Evolutionary conservation across 1,140 invertebrate genomes (phyloP).

Genomic region (Latrodectus geometricus): DNA sequence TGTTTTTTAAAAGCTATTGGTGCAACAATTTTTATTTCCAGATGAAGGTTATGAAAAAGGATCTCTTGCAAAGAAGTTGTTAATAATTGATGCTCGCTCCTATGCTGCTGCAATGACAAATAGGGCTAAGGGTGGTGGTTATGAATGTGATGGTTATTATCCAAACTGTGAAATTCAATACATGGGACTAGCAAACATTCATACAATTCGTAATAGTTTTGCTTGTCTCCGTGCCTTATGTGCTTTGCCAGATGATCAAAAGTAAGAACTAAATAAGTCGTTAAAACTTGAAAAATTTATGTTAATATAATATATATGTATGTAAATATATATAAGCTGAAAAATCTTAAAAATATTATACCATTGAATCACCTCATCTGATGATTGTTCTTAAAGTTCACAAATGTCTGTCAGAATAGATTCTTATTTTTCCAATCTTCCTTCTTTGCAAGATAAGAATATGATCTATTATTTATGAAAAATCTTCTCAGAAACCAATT

Average conservation of each 20-base stretch:
- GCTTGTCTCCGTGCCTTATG: constrained; percentile 76
- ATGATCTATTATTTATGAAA: too few species aligned
- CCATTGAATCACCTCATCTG: too few species aligned
- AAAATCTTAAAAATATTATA: too few species aligned
- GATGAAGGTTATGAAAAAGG: constrained; percentile 74
- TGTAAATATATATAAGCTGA: too few species aligned
- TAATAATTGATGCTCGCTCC: constrained; percentile 94
- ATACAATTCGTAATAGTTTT: constrained; percentile 85
- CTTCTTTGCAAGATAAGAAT: too few species aligned
- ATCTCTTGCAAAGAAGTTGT: constrained; percentile 77
- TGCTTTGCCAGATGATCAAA: constrained; percentile 80
- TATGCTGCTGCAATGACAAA: constrained; percentile 96
- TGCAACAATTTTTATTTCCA: neutral
- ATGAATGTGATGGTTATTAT: constrained; percentile 96
- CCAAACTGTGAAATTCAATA: constrained; percentile 93
- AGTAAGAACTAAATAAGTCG: constrained; percentile 72
- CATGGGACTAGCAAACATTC: constrained; percentile 97
- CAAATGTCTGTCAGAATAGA: too few species aligned
- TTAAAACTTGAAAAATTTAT: neutral
- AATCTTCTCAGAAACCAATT: too few species aligned
- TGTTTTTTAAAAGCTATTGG: too few species aligned
- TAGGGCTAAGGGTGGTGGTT: constrained; percentile 93
- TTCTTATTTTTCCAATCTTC: too few species aligned
- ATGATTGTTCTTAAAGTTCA: too few species aligned
- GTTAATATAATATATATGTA: too few species aligned